Evolutionary conservation across 1,140 invertebrate species (phyloP), one percentile per base, ranked within the genome.

Genomic region (Phymorhynchus buccinoides): DNA sequence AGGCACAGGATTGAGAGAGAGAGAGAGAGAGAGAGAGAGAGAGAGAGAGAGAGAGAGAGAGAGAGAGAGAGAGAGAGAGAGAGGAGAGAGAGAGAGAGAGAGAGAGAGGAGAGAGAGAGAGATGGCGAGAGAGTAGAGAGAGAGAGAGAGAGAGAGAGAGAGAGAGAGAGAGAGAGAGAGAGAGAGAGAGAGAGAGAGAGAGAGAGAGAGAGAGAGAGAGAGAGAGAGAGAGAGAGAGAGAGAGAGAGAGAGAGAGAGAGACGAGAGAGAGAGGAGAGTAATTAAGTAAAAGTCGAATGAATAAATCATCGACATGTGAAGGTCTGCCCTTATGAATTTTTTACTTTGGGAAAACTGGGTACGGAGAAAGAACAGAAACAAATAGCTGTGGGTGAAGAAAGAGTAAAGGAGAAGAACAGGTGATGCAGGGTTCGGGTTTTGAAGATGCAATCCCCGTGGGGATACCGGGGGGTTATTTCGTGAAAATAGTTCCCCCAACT

Each of bases 201-300:
- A 77, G 73, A 77, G 16, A 42, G 41, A 27, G 3, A 77, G 41
- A 77, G 2, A 42, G 41, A 42, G 22, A 14, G 41, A 18, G 41
- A 32, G n/a, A n/a, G n/a, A n/a, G n/a, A n/a, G n/a, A 77, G 73
- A 77, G 3, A 42, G 41, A 77, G 73, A 77, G 73, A 77, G 41
- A 42, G 41, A 27, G 18, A 77, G 41, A 77, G 4, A 77, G 41
- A 42, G 3, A 77, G 27, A n/a, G n/a, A 77, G 4, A 77, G 41
- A 42, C n/a, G n/a, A 77, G 4, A 77, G 41, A 42, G 3, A 77
- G 27, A n/a, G n/a, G n/a, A n/a, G n/a, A n/a, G n/a, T n/a, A n/a
- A n/a, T n/a, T n/a, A n/a, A n/a, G n/a, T n/a, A n/a, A n/a, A n/a
- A n/a, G n/a, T n/a, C n/a, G n/a, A n/a, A n/a, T n/a, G n/a, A n/a